These are phyloP conservation scores for Montifringilla adamsi DNA, from an alignment of 2,113 vertebrate genomes.

Conservation along the genomic window DNA sequence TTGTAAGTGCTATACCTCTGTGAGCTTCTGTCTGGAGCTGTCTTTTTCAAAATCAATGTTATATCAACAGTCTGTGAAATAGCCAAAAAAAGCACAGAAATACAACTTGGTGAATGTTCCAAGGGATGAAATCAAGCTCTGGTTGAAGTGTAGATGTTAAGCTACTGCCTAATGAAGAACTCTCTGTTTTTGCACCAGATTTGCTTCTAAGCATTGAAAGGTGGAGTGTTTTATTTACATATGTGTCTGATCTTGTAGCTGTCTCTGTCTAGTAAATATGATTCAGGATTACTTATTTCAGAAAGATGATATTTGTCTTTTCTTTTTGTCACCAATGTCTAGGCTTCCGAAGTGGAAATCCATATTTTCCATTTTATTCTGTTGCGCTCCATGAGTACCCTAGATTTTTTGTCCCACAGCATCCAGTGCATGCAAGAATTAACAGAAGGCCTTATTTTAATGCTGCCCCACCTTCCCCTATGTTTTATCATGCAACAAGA, in stretches of 20 bases:
- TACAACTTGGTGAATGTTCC: not conserved
- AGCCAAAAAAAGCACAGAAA: not conserved
- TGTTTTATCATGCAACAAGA: slow-evolving; percentile 56
- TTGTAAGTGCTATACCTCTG: not conserved
- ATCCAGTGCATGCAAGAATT: slow-evolving; percentile 45
- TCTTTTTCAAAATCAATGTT: not conserved
- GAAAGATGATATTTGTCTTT: not conserved
- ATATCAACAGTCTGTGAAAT: not conserved
- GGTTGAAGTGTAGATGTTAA: not conserved
- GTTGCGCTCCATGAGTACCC: slow-evolving; percentile 39
- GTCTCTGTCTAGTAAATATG: not conserved
- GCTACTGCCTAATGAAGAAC: not conserved
- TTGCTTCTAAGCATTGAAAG: not conserved
- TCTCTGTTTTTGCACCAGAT: not conserved
- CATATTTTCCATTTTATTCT: slow-evolving; percentile 51
- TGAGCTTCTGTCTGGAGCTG: not conserved
- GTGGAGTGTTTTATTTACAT: not conserved
- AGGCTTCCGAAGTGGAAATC: slow-evolving; percentile 64
- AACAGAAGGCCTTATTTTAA: slow-evolving; percentile 62
- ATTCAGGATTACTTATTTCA: not conserved
- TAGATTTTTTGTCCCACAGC: slow-evolving; percentile 53
- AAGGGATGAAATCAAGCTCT: not conserved
- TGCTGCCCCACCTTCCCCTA: slow-evolving; percentile 52
- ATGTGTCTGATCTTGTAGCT: not conserved
- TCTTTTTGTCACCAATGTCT: not conserved